A percentile compares a stretch with the other conserved stretches of the same genome.
Conservation (phyloP, 2,113 vertebrate genomes). For the Ursus arctos region DNA sequence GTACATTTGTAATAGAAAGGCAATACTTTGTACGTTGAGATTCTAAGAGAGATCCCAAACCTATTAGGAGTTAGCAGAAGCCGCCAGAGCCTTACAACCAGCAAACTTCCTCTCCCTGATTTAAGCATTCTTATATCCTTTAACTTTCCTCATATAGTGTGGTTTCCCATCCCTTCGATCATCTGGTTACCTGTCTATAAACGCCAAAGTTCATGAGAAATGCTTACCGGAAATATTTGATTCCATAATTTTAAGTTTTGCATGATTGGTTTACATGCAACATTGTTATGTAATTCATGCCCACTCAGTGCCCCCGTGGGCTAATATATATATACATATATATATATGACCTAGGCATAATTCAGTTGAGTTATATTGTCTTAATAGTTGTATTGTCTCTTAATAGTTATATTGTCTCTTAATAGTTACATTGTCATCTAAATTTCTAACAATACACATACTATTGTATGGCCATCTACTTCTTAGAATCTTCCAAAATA, state of each 20-base stretch:
- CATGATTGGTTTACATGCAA: background rate
- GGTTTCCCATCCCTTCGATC: background rate
- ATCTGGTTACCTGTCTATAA: background rate
- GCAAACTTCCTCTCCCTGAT: background rate
- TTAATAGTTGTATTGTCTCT: background rate
- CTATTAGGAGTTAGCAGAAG: background rate
- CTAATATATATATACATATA: background rate
- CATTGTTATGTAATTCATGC: background rate
- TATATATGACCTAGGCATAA: background rate
- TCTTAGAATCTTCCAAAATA: constrained; percentile 43
- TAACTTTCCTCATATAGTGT: background rate
- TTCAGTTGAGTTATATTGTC: background rate
- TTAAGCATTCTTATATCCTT: background rate
- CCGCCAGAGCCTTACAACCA: background rate
- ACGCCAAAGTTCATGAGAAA: background rate
- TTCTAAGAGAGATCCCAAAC: background rate
- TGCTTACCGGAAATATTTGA: background rate
- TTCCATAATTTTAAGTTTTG: background rate
- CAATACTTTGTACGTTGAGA: background rate
- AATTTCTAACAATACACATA: background rate
- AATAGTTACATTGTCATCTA: background rate
- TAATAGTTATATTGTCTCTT: too few species aligned
- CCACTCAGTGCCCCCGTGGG: background rate
- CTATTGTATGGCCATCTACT: background rate
- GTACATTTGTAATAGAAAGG: background rate